phyloP scores from a whole-genome alignment of 1,140 invertebrate species.

The Chymomyza costata region DNA sequence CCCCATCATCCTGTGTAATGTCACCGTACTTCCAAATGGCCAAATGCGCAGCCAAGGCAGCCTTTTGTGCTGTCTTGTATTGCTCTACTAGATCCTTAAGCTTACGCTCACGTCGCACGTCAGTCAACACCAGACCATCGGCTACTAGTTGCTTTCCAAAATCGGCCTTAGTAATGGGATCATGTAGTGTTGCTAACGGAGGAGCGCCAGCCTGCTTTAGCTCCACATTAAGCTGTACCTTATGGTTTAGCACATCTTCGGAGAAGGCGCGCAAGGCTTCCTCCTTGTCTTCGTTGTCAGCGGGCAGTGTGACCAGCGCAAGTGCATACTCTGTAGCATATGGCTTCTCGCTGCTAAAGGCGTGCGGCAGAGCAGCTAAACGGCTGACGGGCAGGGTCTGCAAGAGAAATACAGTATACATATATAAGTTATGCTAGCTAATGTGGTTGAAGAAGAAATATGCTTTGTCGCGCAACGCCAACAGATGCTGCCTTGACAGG shows the following conservation, averaged over 20 bases:
- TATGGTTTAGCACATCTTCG: slow-evolving; percentile 81
- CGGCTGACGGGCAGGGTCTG: slow-evolving; percentile 77
- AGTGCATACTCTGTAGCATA: slow-evolving; percentile 91
- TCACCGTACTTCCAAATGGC: slow-evolving; percentile 98
- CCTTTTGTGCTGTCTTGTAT: slow-evolving; percentile 89
- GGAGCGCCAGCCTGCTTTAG: slow-evolving; percentile 77
- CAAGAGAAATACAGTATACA: slow-evolving; percentile 2
- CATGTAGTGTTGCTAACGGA: slow-evolving; percentile 83
- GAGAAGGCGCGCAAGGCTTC: slow-evolving; percentile 85
- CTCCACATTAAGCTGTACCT: slow-evolving; percentile 85
- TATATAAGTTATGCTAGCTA: not conserved
- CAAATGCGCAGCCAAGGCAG: slow-evolving; percentile 88
- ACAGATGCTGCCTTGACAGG: slow-evolving; percentile 18
- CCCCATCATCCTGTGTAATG: slow-evolving; percentile 94
- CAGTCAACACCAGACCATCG: slow-evolving; percentile 90
- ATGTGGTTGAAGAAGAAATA: not conserved
- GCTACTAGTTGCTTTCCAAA: slow-evolving; percentile 89
- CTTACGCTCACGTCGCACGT: slow-evolving; percentile 86
- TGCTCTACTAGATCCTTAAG: slow-evolving; percentile 88
- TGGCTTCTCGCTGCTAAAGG: slow-evolving; percentile 84
- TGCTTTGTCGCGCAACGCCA: slow-evolving; percentile 31
- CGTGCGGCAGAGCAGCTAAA: slow-evolving; percentile 86
- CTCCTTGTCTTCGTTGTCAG: slow-evolving; percentile 88
- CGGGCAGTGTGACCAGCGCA: slow-evolving; percentile 88
- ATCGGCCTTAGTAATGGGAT: slow-evolving; percentile 85